phyloP scores from a whole-genome alignment of 2,113 vertebrate genomes.

The Eretmochelys imbricata region DNA sequence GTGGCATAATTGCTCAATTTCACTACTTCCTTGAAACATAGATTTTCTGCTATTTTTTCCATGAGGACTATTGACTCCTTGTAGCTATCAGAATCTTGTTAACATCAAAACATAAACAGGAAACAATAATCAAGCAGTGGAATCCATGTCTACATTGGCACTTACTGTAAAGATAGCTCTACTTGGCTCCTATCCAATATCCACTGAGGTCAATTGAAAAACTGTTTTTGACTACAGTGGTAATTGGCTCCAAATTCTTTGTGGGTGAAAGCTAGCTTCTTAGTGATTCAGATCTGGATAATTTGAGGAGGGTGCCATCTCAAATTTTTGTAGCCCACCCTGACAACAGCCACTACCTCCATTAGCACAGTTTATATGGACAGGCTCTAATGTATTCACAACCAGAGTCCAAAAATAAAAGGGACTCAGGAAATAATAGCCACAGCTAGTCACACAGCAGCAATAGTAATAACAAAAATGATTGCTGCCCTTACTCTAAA shows the following conservation, averaged over 20 bases:
- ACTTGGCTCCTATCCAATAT: background rate
- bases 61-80: background rate
- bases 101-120: background rate
- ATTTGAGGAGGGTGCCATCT: rapidly evolving
- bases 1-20: background rate
- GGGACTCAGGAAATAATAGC: background rate
- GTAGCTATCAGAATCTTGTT: background rate
- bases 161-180: background rate
- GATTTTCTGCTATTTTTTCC: background rate
- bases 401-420: background rate
- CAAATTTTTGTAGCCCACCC: background rate
- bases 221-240: background rate
- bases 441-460: background rate
- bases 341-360: background rate
- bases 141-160: background rate
- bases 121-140: background rate
- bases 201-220: background rate
- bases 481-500: background rate
- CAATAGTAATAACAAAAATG: background rate
- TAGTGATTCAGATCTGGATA: background rate
- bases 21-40: background rate
- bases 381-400: background rate
- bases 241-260: background rate
- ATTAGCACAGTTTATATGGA: background rate
- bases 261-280: background rate